Percentiles rank a stretch among this genome's conserved stretches.
phyloP scores from a whole-genome alignment of 2,113 vertebrate genomes.

The Oreochromis aureus region DNA sequence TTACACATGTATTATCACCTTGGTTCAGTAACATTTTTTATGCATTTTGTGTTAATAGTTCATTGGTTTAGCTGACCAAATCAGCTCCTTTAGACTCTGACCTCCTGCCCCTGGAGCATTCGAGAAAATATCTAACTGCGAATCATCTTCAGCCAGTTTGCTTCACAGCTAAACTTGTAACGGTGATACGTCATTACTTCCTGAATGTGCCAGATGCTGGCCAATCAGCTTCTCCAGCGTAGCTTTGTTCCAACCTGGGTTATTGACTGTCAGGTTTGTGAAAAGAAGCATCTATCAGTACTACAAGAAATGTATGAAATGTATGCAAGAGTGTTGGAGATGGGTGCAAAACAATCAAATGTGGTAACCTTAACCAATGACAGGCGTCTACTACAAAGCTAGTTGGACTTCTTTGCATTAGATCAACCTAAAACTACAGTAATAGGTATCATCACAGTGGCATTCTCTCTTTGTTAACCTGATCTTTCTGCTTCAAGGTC shows the following conservation, averaged over 20 bases:
- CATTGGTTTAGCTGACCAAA: neutral
- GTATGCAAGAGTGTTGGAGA: neutral
- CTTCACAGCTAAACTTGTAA: neutral
- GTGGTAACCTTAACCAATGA: neutral
- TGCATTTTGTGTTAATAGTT: neutral
- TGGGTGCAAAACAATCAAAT: neutral
- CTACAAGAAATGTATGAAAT: neutral
- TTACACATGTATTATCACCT: neutral
- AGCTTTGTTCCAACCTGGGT: neutral
- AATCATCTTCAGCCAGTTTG: neutral
- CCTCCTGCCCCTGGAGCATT: neutral
- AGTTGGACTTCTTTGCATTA: neutral
- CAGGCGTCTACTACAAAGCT: neutral
- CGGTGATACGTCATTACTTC: neutral
- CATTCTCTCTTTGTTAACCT: neutral
- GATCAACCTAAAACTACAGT: neutral
- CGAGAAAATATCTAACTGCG: neutral
- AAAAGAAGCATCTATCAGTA: neutral
- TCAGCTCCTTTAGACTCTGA: neutral
- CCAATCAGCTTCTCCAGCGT: neutral
- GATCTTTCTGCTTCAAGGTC: neutral
- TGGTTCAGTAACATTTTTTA: neutral
- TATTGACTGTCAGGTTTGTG: neutral
- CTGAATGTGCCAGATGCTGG: neutral
- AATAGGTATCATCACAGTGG: neutral